phyloP scores from a whole-genome alignment of 2,888 invertebrate species.

The Euzophera pinguis region DNA sequence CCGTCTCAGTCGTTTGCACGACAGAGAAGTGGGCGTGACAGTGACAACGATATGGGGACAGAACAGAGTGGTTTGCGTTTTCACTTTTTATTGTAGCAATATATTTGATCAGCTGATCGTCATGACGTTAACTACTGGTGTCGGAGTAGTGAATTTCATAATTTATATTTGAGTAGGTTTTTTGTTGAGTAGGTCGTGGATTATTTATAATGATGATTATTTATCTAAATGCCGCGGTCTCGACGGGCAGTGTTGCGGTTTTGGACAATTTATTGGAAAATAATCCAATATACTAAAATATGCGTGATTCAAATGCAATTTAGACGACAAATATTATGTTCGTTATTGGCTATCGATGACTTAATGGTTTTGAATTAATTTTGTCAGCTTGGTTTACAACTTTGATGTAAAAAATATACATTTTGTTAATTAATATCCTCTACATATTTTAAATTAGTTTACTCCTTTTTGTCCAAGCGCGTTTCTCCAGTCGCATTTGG shows the following conservation, averaged over 20 bases:
- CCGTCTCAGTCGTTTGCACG: conserved; percentile 41
- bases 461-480: too few relatives aligned
- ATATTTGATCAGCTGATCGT: conserved; percentile 80
- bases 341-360: not conserved
- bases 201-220: conserved; percentile 69
- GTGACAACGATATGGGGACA: conserved; percentile 50
- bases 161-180: conserved; percentile 71
- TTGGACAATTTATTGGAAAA: conserved; percentile 6
- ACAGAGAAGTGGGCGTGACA: conserved; percentile 29
- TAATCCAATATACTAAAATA: conserved; percentile 6
- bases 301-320: conserved; percentile 3
- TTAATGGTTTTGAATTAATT: not conserved
- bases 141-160: conserved; percentile 66
- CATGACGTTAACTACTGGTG: conserved; percentile 72
- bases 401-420: not conserved
- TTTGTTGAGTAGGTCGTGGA: conserved; percentile 67
- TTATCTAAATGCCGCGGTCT: conserved; percentile 47
- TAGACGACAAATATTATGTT: conserved; percentile 1
- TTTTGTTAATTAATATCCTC: not conserved
- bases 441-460: too few relatives aligned
- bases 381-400: not conserved
- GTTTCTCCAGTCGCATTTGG: too few relatives aligned
- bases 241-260: conserved; percentile 17
- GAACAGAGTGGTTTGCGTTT: conserved; percentile 65
- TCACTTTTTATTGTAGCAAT: conserved; percentile 80